phyloP scores from a whole-genome alignment of 2,888 invertebrate genomes.

The Sepioteuthis lessoniana region DNA sequence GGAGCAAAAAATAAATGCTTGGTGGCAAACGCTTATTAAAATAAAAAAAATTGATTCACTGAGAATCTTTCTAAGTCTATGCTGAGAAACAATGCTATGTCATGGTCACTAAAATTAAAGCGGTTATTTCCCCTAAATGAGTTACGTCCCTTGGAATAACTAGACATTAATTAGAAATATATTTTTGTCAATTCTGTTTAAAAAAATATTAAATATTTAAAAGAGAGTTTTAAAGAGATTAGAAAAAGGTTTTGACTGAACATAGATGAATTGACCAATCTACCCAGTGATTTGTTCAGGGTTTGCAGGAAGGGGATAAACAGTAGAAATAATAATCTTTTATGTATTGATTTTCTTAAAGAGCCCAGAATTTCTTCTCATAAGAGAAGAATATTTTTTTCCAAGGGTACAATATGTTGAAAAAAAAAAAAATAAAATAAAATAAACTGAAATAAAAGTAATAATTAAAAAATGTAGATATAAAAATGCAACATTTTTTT shows the following conservation, averaged over 20 bases:
- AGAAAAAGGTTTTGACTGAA: constrained; percentile 14
- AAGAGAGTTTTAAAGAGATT: background rate
- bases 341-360: background rate
- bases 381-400: background rate
- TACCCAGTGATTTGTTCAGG: constrained; percentile 20
- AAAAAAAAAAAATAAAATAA: background rate
- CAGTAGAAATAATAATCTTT: background rate
- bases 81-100: constrained; percentile 5
- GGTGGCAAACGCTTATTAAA: background rate
- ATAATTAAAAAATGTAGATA: constrained; percentile 25
- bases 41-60: background rate
- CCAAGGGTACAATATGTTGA: background rate
- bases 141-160: background rate
- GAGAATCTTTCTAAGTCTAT: background rate
- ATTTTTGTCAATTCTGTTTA: background rate
- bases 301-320: background rate
- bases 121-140: background rate
- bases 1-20: background rate
- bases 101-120: background rate
- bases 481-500: constrained; percentile 16
- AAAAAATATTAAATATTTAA: background rate
- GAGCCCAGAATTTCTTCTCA: background rate
- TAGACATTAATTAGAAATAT: no score
- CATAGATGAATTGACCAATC: background rate
- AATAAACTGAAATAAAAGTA: background rate